Evolutionary conservation across 2,113 vertebrate species (phyloP).

Genomic region (Sclerurus mexicanus): DNA sequence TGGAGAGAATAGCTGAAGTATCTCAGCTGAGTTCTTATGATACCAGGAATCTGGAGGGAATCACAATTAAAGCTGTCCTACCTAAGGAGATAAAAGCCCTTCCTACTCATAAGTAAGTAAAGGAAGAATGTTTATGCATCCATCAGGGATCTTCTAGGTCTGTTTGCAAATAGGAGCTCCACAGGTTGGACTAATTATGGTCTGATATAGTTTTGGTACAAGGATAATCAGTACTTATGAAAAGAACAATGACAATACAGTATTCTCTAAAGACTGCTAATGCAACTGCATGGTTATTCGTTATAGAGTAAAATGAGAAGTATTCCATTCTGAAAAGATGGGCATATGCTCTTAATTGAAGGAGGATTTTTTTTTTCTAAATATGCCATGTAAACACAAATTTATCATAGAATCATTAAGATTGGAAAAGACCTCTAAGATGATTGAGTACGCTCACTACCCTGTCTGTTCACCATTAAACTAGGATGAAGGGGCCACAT

Average conservation of each 20-base stretch:
- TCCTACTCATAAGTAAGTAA: background rate
- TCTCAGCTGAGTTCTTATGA: accelerated
- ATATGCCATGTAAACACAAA: background rate
- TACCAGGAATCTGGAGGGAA: background rate
- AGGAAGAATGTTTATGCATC: background rate
- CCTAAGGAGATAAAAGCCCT: background rate
- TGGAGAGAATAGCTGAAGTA: background rate
- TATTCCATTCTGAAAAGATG: background rate
- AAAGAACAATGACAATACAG: background rate
- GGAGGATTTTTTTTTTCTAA: background rate
- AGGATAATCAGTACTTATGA: background rate
- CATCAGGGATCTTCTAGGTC: background rate
- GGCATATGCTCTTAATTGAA: background rate
- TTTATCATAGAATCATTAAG: background rate
- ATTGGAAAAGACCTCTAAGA: background rate
- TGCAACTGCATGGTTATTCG: background rate
- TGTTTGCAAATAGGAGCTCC: background rate
- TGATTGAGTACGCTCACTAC: accelerated
- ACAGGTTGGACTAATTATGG: background rate
- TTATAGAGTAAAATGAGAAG: background rate
- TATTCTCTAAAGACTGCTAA: background rate
- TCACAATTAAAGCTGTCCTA: background rate
- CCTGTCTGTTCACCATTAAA: too few relatives aligned
- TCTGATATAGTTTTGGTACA: background rate
- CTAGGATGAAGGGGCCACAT: too few relatives aligned